phyloP scores from a whole-genome alignment of 2,113 vertebrate species.

The Ancistrus triradiatus region DNA sequence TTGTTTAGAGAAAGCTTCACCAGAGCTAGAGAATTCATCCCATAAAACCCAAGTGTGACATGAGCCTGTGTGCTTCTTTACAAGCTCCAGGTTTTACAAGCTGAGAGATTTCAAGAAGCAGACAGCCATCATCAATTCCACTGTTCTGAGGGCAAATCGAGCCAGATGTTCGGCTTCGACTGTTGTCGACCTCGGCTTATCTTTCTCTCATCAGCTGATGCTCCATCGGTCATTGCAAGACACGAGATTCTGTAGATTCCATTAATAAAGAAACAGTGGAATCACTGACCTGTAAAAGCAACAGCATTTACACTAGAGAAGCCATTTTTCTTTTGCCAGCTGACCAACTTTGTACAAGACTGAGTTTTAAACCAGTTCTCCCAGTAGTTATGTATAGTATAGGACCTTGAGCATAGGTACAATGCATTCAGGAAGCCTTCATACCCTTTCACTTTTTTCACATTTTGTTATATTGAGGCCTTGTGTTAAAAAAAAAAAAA shows the following conservation, averaged over 20 bases:
- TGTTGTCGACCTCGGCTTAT: not conserved
- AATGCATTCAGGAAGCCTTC: too few relatives aligned
- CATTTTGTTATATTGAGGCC: too few relatives aligned
- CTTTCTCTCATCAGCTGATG: not conserved
- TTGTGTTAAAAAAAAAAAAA: too few relatives aligned
- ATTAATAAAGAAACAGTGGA: not conserved
- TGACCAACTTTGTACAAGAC: conserved; percentile 3
- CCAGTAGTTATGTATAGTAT: too few relatives aligned
- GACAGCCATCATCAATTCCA: conserved; percentile 24
- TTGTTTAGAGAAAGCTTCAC: conserved; percentile 34
- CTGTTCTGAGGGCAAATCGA: conserved; percentile 16
- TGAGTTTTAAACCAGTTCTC: not conserved
- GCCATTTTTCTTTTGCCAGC: conserved; percentile 17
- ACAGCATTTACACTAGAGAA: not conserved
- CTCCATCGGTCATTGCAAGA: not conserved
- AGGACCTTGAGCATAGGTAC: too few relatives aligned
- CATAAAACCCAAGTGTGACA: conserved; percentile 31
- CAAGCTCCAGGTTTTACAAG: conserved; percentile 25
- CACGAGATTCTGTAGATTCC: not conserved
- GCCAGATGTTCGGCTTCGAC: conserved; percentile 14
- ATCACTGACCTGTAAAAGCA: not conserved
- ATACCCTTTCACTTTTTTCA: too few relatives aligned
- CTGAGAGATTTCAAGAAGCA: conserved; percentile 25
- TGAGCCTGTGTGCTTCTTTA: not conserved
- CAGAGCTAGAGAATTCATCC: conserved; percentile 16